These are phyloP conservation scores for Todiramphus saurophagus DNA, from an alignment of 2,113 vertebrate genomes.

Conservation along the genomic window DNA sequence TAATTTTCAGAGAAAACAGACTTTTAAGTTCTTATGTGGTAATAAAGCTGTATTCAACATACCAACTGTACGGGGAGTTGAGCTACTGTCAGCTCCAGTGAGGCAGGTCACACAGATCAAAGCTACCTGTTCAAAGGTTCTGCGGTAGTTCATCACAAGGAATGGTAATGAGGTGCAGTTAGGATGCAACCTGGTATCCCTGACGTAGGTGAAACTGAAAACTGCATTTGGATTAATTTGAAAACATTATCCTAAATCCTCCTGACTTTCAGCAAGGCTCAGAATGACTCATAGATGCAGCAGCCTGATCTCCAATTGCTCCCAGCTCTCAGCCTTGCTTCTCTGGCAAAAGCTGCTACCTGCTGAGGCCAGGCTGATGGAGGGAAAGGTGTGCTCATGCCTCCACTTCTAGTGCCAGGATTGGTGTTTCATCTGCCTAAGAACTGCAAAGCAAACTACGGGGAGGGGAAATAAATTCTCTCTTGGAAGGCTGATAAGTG, in stretches of 20 bases:
- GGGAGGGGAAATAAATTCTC: not conserved
- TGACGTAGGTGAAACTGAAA: not conserved
- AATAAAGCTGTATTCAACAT: not conserved
- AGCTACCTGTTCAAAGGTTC: not conserved
- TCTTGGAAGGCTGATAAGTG: not conserved
- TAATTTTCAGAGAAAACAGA: not conserved
- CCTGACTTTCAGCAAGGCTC: not conserved
- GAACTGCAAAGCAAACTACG: not conserved
- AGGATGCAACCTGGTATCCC: not conserved
- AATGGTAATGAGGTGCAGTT: not conserved
- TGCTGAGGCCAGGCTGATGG: accelerated
- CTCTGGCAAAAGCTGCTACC: not conserved
- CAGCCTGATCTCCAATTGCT: not conserved
- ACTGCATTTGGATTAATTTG: not conserved
- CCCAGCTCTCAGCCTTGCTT: not conserved
- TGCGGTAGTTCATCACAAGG: accelerated
- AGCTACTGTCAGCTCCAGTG: not conserved
- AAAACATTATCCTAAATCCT: not conserved
- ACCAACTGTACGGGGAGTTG: accelerated
- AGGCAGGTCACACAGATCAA: not conserved
- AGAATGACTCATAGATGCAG: not conserved
- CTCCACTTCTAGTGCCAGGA: not conserved
- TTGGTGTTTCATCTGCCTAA: not conserved
- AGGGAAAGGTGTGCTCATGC: not conserved
- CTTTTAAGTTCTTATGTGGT: not conserved